Evolutionary conservation across 2,888 invertebrate genomes (phyloP).

Genomic region (Pomacea canaliculata): DNA sequence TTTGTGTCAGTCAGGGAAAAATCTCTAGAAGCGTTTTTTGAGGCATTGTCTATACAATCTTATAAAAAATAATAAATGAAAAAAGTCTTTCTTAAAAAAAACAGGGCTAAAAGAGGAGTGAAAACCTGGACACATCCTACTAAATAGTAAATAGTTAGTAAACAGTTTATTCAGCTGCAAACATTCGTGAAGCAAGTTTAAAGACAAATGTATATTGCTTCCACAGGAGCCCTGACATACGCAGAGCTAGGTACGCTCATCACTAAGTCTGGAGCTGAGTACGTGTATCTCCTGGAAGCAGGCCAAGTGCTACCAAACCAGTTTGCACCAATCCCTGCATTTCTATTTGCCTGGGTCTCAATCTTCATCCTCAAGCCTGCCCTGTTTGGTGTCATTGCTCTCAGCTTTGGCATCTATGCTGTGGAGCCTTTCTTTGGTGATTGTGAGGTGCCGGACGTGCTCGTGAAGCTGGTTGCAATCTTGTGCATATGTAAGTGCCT

Average conservation of each 20-base stretch:
- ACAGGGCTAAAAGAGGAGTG: no score
- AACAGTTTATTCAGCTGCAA: no score
- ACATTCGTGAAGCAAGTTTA: no score
- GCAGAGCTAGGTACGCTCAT: constrained; percentile 86
- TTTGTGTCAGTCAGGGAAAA: no score
- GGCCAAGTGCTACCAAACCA: constrained; percentile 45
- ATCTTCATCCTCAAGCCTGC: constrained; percentile 68
- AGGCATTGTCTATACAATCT: no score
- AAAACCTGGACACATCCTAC: no score
- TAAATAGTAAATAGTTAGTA: no score
- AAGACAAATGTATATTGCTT: neutral
- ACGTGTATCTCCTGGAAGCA: constrained; percentile 75
- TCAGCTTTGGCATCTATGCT: constrained; percentile 66
- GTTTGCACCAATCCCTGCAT: constrained; percentile 71
- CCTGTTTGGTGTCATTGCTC: constrained; percentile 72
- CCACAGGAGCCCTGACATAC: constrained; percentile 82
- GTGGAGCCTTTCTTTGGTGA: constrained; percentile 61
- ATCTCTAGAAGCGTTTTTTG: no score
- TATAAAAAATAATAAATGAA: no score
- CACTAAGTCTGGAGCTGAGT: constrained; percentile 85
- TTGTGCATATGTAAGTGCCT: constrained; percentile 55
- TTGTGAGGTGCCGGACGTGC: constrained; percentile 49
- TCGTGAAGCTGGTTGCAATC: constrained; percentile 53
- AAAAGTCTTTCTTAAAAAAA: no score
- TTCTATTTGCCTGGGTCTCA: constrained; percentile 75